Evolutionary conservation across 2,113 vertebrate genomes (phyloP).

Genomic region (Oenanthe melanoleuca): DNA sequence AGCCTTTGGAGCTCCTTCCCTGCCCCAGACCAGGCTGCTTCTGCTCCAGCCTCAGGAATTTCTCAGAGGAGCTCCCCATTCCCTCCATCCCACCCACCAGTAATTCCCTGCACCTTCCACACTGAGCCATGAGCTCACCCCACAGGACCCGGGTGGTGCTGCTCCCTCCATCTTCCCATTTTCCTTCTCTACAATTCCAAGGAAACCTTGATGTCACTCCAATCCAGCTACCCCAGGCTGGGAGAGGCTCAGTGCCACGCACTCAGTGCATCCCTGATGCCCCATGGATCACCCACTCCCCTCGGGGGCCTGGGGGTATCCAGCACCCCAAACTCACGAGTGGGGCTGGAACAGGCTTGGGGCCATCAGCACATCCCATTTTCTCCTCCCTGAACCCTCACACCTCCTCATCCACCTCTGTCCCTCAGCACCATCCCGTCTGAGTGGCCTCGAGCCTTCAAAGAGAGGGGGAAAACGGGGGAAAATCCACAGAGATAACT

Average conservation of each 20-base stretch:
- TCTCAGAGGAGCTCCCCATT: fast-evolving
- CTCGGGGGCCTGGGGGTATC: fast-evolving
- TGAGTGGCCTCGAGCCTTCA: not conserved
- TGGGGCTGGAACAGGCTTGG: fast-evolving
- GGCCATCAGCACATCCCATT: not conserved
- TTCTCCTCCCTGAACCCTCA: not conserved
- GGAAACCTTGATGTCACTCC: not conserved
- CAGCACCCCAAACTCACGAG: fast-evolving
- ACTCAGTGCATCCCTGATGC: fast-evolving
- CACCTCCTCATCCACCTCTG: not conserved
- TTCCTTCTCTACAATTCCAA: not conserved
- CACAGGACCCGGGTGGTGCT: fast-evolving
- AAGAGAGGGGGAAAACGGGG: not conserved
- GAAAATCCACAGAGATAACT: not conserved
- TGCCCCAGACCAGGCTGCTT: not conserved
- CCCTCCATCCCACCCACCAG: not conserved
- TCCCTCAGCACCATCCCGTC: not conserved
- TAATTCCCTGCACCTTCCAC: not conserved
- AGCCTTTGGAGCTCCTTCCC: not conserved
- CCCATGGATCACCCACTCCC: fast-evolving
- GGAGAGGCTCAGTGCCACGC: not conserved
- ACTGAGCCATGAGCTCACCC: fast-evolving
- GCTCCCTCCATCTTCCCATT: not conserved
- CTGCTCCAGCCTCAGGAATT: not conserved
- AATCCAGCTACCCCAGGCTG: not conserved